Conservation (phyloP, 2,888 invertebrate genomes). For the Drosophila formosana region DNA sequence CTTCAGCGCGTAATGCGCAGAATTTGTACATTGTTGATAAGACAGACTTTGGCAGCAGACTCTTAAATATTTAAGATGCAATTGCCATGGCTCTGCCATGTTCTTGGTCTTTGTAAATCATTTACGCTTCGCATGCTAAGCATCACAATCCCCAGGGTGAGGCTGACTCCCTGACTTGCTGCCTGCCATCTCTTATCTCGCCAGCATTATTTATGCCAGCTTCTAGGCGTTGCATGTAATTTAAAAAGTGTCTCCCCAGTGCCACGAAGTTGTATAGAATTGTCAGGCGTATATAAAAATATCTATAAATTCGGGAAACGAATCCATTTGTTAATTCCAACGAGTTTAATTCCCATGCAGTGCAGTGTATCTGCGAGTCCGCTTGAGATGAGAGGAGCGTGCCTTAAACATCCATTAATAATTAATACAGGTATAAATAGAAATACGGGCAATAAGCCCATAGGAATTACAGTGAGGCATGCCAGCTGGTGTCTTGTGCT, state of each 20-base stretch:
- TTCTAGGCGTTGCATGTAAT: conserved; percentile 53
- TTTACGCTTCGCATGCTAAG: conserved; percentile 57
- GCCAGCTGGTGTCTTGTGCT: conserved; percentile 7
- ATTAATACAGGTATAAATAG: conserved; percentile 47
- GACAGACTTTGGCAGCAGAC: conserved; percentile 6
- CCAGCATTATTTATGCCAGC: conserved; percentile 65
- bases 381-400: background rate
- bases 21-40: conserved; percentile 56
- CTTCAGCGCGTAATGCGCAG: conserved; percentile 14
- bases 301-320: conserved; percentile 35
- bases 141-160: conserved; percentile 16
- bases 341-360: background rate
- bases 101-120: conserved; percentile 54
- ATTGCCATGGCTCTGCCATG: conserved; percentile 47
- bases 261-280: conserved; percentile 28
- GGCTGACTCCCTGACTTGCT: background rate
- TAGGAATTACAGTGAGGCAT: conserved; percentile 7
- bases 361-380: background rate
- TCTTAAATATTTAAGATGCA: conserved; percentile 75
- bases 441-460: conserved; percentile 7
- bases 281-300: background rate
- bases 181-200: conserved; percentile 38
- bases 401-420: conserved; percentile 34
- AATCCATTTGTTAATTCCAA: conserved; percentile 24
- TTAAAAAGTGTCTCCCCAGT: conserved; percentile 61